Base-by-base conservation (phyloP, 2,797 vertebrate genomes). In the Petrocephalus schoutedeni region DNA sequence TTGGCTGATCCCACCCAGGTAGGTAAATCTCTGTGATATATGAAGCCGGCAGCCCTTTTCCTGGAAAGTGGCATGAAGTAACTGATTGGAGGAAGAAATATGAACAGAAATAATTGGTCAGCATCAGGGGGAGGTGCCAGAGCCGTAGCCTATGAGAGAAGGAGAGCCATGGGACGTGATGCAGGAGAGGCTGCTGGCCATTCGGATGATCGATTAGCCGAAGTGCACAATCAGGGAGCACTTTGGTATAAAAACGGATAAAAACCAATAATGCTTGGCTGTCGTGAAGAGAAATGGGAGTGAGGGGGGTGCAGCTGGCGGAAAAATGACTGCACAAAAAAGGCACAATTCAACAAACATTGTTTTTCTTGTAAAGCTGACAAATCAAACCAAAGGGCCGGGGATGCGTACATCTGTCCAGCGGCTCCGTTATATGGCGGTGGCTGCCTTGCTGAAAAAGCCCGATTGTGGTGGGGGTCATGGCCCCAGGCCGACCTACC, bases 391-490 rank as follows among this genome's bases (percentile, higher is more conserved):
- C 51, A 10, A 57, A 56, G 28, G 64, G 14, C 64, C 32, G 6
- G 57, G 58, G 67, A 21, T 53, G 21, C 45, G 49, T 84, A 86
- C 87, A 86, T 71, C 64, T 84, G 74, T 87, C 82, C 16, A 10
- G 36, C 59, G 14, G 51, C 19, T 86, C 57, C 57, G 5, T 58
- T 12, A 49, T 74, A 89, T 54, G 86, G 86, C 3, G 19, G 53
- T 54, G 57, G 36, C 58, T 16, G 21, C 49, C 77, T 88, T 59
- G 49, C 61, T 82, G 54, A 54, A 84, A 74, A 80, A 59, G 21
- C 54, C 32, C 12, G 67, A 86, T 86, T 87, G 85, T 77, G 51
- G 53, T 28, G n/a, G 41, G 53, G 58, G 61, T 89, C 89, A 88
- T 86, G 87, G 84, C 36, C 77, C 58, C 32, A 67, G 86, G 41